Conservation (phyloP, 2,888 invertebrate genomes). For the Coleophora deauratella region DNA sequence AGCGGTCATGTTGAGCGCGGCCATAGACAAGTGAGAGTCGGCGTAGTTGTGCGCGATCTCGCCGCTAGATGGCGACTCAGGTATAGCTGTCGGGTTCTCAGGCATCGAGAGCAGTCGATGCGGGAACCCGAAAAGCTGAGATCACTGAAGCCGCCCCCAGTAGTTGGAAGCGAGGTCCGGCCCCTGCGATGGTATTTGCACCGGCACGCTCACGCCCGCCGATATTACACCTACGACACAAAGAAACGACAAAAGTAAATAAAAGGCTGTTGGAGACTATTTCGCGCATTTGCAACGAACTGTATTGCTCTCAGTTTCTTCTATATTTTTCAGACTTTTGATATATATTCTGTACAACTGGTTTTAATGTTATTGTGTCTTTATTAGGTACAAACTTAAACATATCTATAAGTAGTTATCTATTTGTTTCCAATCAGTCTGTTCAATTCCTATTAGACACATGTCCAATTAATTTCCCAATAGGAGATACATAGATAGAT, state of each 20-base stretch:
- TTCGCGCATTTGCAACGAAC: not conserved
- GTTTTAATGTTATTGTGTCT: no score
- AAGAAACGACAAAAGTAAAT: slow-evolving; percentile 9
- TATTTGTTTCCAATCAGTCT: no score
- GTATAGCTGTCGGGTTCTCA: slow-evolving; percentile 72
- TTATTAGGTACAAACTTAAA: no score
- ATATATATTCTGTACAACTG: no score
- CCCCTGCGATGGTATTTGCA: slow-evolving; percentile 91
- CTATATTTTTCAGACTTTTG: no score
- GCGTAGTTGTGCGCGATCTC: slow-evolving; percentile 68
- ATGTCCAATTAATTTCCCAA: slow-evolving; percentile 1
- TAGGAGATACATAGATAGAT: not conserved
- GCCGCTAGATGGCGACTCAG: slow-evolving; percentile 62
- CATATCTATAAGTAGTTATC: no score
- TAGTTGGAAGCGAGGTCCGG: slow-evolving; percentile 87
- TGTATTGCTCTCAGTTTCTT: no score
- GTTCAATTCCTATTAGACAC: no score
- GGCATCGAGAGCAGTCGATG: slow-evolving; percentile 81
- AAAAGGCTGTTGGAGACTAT: slow-evolving; percentile 1
- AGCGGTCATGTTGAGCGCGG: slow-evolving; percentile 70
- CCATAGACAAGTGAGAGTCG: slow-evolving; percentile 57
- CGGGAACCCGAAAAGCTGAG: slow-evolving; percentile 91
- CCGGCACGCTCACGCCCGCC: slow-evolving; percentile 92
- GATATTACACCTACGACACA: slow-evolving; percentile 87
- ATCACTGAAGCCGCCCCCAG: slow-evolving; percentile 95